A percentile compares a stretch with the other conserved stretches of the same genome.
These are phyloP conservation scores for Paracentrotus lividus DNA, from an alignment of 53 echinoderm and acorn worm genomes.

Conservation along the genomic window DNA sequence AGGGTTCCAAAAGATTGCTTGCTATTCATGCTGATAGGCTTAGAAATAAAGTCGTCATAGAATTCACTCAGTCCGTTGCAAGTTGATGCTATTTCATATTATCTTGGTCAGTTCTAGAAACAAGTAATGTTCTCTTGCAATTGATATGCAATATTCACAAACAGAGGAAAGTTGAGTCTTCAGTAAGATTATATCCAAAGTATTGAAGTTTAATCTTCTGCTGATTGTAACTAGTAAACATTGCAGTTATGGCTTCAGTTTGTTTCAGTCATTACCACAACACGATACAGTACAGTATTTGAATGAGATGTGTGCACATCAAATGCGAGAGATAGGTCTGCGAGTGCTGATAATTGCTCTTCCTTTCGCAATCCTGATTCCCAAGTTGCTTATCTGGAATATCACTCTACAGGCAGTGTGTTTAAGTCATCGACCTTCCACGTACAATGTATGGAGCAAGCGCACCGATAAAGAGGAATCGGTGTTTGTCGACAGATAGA, in stretches of 20 bases:
- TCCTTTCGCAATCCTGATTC: background rate
- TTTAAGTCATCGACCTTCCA: slow-evolving; percentile 53
- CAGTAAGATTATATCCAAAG: background rate
- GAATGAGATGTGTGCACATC: slow-evolving; percentile 13
- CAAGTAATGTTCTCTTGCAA: background rate
- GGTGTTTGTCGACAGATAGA: background rate
- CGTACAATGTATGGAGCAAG: background rate
- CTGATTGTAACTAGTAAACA: background rate
- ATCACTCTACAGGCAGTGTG: slow-evolving; percentile 12
- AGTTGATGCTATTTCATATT: background rate
- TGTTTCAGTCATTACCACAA: background rate
- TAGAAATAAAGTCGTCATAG: background rate
- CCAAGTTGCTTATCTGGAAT: slow-evolving; percentile 12
- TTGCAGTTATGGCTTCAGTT: background rate
- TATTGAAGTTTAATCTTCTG: background rate
- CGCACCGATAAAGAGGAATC: slow-evolving; percentile 25
- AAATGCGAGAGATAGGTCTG: background rate
- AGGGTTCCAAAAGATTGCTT: background rate
- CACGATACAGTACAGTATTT: background rate
- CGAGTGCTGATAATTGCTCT: background rate
- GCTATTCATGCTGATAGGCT: background rate
- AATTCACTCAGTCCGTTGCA: background rate
- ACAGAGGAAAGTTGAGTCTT: background rate
- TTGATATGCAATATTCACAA: background rate
- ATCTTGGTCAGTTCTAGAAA: background rate